Evolutionary conservation across 2,113 vertebrate species (phyloP), one percentile per base, ranked within the genome.

Genomic region (Ameiurus melas): DNA sequence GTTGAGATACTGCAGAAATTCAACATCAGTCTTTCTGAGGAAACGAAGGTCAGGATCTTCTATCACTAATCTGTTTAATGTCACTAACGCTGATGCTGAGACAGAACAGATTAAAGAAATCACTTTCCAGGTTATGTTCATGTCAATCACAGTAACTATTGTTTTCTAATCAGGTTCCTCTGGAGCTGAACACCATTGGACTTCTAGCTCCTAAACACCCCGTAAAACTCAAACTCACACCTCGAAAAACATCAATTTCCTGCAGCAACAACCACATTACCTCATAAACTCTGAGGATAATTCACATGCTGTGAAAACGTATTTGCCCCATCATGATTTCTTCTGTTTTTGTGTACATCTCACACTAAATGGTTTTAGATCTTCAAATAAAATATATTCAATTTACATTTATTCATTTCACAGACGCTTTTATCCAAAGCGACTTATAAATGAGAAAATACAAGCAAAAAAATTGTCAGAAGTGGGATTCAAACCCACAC

Each of bases 1-100:
- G 89, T 89, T 64, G 83, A 90, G 79, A 39, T 93, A 13, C 85
- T 93, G 3, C 88, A 89, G 85, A 68, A 60, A 1, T 90, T 91
- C 30, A 83, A 87, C n/a, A 3, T 93, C 20, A 43, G 30, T 1
- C 60, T 91, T 25, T 89, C 87, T 55, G 60, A 84, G 1, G 87
- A 92, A 57, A 93, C 83, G 0, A 57, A 89, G 90, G 90, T 92
- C 55, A 86, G 87, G 25, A 51, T 77, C 39, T 47, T 83, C 36
- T 60, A 14, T 14, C 9, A 16, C 7, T 36, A 9, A 17, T 10
- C 13, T n/a, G 43, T 25, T 80, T 55, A n/a, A 68, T 27, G 25
- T 39, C 33, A 73, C 25, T 0, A 5, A 16, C 13, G 22, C 9
- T 22, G 3, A 25, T 43, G 17, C n/a, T 68, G 22, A n/a, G 1